Evolutionary conservation across 1,140 invertebrate species (phyloP), one percentile per base, ranked within the genome.

Genomic region (Reticulitermes speratus): DNA sequence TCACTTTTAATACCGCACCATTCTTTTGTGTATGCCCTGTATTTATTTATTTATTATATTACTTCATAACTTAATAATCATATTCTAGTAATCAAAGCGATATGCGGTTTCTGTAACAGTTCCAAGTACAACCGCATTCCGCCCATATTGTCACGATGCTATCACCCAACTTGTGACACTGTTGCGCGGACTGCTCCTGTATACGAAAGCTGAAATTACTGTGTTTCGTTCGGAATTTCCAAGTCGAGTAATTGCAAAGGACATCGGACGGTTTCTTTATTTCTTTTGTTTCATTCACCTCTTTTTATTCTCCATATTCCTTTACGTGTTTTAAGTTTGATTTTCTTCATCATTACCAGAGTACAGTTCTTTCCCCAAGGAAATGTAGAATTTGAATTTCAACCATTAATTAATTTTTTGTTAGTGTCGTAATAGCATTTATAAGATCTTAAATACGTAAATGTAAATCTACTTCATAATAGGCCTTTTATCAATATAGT

Each of bases 161-260:
- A 30, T n/a, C 6, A 3, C 65, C n/a, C 25, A 75, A 25, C 65
- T 75, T 75, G n/a, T n/a, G 65, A 75, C 65, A 30, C 9, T 75
- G 25, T 75, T 75, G 65, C 65, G 2, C n/a, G 25, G 0, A 75
- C n/a, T 55, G 2, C n/a, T 30, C 65, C 12, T 75, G 65, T 75
- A 8, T 75, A 59, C 1, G n/a, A 75, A 25, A 75, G 65, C n/a
- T 30, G 65, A 75, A 75, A 75, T 75, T 75, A 75, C 65, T 75
- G 65, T 75, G 65, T 75, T 75, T 75, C 65, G n/a, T 7, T 75
- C 65, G 65, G 65, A 75, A 75, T 75, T 75, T 75, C 65, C 65
- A 75, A 75, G 25, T 30, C 65, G 65, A 30, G 65, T 75, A 75
- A 75, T 75, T 75, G 65, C 25, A 75, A 75, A 75, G 65, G 65